phyloP scores from a whole-genome alignment of 2,888 invertebrate species.

The Mythimna impura region DNA sequence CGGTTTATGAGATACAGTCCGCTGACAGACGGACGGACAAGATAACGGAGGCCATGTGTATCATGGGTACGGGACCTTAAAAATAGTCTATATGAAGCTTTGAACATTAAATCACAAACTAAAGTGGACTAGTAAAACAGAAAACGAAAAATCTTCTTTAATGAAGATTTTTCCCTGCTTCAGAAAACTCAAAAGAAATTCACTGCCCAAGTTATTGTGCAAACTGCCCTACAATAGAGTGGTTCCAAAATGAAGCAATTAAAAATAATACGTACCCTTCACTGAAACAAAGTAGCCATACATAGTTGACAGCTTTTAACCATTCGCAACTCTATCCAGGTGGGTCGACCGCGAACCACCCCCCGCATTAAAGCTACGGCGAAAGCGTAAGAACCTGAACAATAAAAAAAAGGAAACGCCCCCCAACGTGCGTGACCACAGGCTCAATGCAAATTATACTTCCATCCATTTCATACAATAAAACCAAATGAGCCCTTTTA shows the following conservation, averaged over 20 bases:
- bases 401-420: conserved; percentile 86
- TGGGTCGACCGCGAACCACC: conserved; percentile 70
- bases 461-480: conserved; percentile 89
- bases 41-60: background rate
- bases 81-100: background rate
- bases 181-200: conserved; percentile 28
- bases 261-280: conserved; percentile 60
- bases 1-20: no score
- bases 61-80: background rate
- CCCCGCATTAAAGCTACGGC: conserved; percentile 79
- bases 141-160: conserved; percentile 22
- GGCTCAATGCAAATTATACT: conserved; percentile 89
- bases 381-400: conserved; percentile 81
- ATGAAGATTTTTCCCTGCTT: background rate
- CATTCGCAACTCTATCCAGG: conserved; percentile 65
- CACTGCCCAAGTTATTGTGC: conserved; percentile 33
- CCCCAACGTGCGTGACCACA: conserved; percentile 86
- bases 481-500: conserved; percentile 89
- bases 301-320: conserved; percentile 66
- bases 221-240: conserved; percentile 49
- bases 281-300: conserved; percentile 55
- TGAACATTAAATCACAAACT: background rate
- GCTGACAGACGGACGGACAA: no score
- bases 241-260: conserved; percentile 61
- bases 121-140: conserved; percentile 10